Percentiles rank a stretch among this genome's conserved stretches.
Evolutionary conservation across 1,140 invertebrate genomes (phyloP).

Genomic region (Drosophila arizonae): DNA sequence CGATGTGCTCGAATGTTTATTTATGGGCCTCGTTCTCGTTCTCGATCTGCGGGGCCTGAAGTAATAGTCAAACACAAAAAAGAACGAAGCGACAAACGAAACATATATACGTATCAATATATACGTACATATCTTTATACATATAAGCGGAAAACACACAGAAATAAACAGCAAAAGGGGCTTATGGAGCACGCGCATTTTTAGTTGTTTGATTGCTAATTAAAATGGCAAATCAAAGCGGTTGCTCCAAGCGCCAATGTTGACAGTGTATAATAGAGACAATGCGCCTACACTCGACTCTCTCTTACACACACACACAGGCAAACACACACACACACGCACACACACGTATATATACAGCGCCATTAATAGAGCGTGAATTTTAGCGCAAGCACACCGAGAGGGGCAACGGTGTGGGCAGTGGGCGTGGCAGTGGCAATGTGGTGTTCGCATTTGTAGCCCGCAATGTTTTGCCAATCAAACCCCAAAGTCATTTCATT

Average conservation of each 20-base stretch:
- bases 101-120: neutral
- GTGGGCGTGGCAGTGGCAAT: slow-evolving; percentile 24
- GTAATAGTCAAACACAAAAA: slow-evolving; percentile 12
- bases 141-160: neutral
- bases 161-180: neutral
- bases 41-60: slow-evolving; percentile 20
- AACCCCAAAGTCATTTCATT: slow-evolving; percentile 82
- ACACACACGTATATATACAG: slow-evolving; percentile 23
- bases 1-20: slow-evolving; percentile 55
- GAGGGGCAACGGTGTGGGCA: neutral
- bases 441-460: slow-evolving; percentile 66
- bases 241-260: slow-evolving; percentile 55
- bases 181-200: slow-evolving; percentile 12
- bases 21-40: slow-evolving; percentile 39
- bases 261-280: slow-evolving; percentile 56
- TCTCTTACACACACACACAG: slow-evolving; percentile 3
- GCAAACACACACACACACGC: slow-evolving; percentile 1
- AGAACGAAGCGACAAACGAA: neutral
- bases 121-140: neutral
- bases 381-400: slow-evolving; percentile 69
- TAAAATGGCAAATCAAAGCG: slow-evolving; percentile 72
- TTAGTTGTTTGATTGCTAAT: slow-evolving; percentile 71
- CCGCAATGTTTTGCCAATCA: slow-evolving; percentile 82
- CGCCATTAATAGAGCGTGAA: slow-evolving; percentile 78
- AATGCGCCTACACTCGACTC: neutral